These are phyloP conservation scores for Neocrepidodera transversa DNA, from an alignment of 2,888 invertebrate genomes.

Conservation along the genomic window DNA sequence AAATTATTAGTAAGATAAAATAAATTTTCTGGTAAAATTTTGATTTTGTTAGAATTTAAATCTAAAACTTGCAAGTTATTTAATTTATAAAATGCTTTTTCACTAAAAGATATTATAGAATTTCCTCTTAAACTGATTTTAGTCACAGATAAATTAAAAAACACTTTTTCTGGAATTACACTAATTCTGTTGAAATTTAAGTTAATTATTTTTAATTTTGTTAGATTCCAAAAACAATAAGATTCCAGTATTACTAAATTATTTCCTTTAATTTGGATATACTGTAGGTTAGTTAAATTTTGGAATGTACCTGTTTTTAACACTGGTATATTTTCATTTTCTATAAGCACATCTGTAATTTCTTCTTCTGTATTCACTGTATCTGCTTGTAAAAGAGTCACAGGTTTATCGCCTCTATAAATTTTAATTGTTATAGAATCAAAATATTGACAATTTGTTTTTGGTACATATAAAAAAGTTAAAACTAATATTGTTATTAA, in stretches of 20 bases:
- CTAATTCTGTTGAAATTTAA: conserved; percentile 25
- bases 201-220: conserved; percentile 37
- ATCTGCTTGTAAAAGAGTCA: conserved; percentile 33
- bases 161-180: conserved; percentile 30
- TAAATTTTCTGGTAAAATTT: conserved; percentile 33
- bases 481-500: background rate
- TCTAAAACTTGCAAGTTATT: conserved; percentile 40
- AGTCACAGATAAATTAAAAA: conserved; percentile 38
- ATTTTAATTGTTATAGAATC: conserved; percentile 35
- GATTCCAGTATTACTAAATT: conserved; percentile 35
- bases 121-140: conserved; percentile 43
- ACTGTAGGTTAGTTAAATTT: conserved; percentile 37
- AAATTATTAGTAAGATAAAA: conserved; percentile 41
- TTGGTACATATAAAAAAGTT: background rate
- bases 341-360: conserved; percentile 41
- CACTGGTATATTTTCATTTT: conserved; percentile 40
- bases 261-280: conserved; percentile 33
- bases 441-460: conserved; percentile 18
- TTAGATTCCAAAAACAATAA: conserved; percentile 38
- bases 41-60: conserved; percentile 44
- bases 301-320: conserved; percentile 41
- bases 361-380: conserved; percentile 37
- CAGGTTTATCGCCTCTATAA: conserved; percentile 21
- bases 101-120: conserved; percentile 32
- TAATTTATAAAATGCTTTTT: conserved; percentile 42